A percentile compares a stretch with the other conserved stretches of the same genome.
These are phyloP conservation scores for Henicopernis longicauda DNA, from an alignment of 2,113 vertebrate species.

Conservation along the genomic window DNA sequence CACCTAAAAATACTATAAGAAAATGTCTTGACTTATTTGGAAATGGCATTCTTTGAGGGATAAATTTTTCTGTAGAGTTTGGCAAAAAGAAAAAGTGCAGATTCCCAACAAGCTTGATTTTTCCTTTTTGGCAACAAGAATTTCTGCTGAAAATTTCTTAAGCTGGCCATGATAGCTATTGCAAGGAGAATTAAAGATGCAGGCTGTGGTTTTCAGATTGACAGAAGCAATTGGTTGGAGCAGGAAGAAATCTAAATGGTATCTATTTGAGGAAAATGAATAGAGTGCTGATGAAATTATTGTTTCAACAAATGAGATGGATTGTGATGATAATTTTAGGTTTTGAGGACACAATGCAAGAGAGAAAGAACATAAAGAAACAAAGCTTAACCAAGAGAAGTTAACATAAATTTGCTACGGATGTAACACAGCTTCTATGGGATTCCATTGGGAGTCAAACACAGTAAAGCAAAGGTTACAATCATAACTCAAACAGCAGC, in stretches of 20 bases:
- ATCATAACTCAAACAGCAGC: neutral
- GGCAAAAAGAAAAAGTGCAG: neutral
- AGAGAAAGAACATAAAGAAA: neutral
- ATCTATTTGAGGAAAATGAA: neutral
- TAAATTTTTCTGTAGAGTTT: neutral
- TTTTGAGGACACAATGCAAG: neutral
- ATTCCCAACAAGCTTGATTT: neutral
- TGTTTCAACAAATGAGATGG: neutral
- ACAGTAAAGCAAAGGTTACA: neutral
- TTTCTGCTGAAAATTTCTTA: neutral
- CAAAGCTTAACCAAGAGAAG: neutral
- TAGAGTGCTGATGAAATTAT: neutral
- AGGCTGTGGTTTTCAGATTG: neutral
- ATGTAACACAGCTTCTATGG: neutral
- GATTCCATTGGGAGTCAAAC: neutral
- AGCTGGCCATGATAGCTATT: neutral
- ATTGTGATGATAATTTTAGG: neutral
- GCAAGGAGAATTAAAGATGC: neutral
- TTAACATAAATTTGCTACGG: neutral
- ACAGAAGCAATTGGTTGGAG: neutral
- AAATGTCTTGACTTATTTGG: neutral
- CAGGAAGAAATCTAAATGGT: neutral
- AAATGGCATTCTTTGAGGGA: neutral
- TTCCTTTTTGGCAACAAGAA: neutral
- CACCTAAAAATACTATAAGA: neutral